Conservation (phyloP, 2,113 vertebrate genomes). For the Forbesichthys agassizii region DNA sequence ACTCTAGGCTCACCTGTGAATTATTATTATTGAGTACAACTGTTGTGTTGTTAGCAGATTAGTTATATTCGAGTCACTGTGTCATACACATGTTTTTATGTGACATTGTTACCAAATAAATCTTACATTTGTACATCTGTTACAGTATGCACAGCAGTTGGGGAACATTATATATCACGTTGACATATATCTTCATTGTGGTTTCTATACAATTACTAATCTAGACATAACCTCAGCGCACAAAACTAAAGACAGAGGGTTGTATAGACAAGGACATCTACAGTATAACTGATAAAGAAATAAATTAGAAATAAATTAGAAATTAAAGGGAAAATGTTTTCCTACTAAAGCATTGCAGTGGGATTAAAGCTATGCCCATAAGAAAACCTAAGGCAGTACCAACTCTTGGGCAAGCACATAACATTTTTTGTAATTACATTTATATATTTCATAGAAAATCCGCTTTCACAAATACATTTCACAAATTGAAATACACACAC, state of each 20-base stretch:
- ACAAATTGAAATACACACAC: not conserved
- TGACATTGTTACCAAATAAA: no score
- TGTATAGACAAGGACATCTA: slow-evolving; percentile 10
- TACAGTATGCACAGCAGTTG: no score
- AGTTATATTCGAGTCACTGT: no score
- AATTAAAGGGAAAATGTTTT: not conserved
- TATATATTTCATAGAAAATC: no score
- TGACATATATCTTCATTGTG: not conserved
- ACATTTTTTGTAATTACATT: not conserved
- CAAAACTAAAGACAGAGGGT: not conserved
- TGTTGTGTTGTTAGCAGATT: no score
- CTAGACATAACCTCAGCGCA: slow-evolving; percentile 17
- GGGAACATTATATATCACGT: not conserved
- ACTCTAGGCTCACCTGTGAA: no score
- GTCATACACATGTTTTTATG: no score
- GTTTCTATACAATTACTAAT: slow-evolving; percentile 8
- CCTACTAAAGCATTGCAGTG: slow-evolving; percentile 2
- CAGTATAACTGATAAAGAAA: not conserved
- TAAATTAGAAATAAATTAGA: no score
- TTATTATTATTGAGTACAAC: no score
- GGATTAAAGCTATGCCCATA: not conserved
- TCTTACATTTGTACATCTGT: no score
- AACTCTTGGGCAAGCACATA: not conserved
- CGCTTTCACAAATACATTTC: slow-evolving; percentile 4
- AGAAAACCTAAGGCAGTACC: slow-evolving; percentile 13